Conservation (phyloP, 2,113 vertebrate genomes). For the Sclerurus mexicanus region DNA sequence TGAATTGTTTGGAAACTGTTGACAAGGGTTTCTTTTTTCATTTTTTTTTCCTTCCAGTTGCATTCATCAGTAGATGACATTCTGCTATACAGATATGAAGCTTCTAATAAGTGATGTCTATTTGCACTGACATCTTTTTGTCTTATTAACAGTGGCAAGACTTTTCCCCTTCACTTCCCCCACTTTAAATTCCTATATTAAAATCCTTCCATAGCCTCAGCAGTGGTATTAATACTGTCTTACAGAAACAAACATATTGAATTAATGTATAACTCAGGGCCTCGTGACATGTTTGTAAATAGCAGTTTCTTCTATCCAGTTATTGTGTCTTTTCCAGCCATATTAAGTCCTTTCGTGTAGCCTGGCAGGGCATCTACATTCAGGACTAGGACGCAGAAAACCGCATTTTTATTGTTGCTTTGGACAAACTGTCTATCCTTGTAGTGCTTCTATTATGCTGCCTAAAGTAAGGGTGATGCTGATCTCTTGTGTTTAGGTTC, state of each 20-base stretch:
- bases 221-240: background rate
- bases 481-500: background rate
- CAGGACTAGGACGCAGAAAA: background rate
- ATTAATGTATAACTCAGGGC: background rate
- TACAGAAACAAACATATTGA: background rate
- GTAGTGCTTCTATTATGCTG: background rate
- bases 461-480: background rate
- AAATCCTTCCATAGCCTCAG: background rate
- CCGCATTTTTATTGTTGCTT: background rate
- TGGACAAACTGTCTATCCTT: background rate
- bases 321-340: background rate
- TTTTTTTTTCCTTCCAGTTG: background rate
- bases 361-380: background rate
- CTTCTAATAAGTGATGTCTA: slow-evolving; percentile 1
- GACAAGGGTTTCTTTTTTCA: background rate
- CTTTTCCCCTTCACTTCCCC: background rate
- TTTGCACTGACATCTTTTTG: slow-evolving; percentile 3
- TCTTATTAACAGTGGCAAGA: background rate
- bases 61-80: background rate
- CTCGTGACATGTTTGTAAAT: background rate
- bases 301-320: background rate
- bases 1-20: background rate
- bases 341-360: background rate
- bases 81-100: background rate
- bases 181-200: background rate